Evolutionary conservation across 2,113 vertebrate species (phyloP).

Genomic region (Pleuronectes platessa): DNA sequence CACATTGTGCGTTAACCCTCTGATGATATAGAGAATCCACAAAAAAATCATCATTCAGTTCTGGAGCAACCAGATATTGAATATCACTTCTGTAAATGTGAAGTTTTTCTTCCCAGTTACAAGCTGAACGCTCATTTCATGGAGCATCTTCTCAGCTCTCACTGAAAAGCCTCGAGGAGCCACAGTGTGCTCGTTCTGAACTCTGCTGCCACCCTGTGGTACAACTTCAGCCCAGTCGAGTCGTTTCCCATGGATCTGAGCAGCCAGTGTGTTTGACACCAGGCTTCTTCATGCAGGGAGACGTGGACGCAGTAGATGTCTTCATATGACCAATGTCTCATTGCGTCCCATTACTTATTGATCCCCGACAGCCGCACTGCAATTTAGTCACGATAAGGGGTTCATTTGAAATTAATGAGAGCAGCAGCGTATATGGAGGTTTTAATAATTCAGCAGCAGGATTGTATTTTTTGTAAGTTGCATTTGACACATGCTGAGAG

Average conservation of each 20-base stretch:
- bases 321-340: conserved; percentile 41
- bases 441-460: conserved; percentile 67
- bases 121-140: no score
- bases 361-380: conserved; percentile 24
- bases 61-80: no score
- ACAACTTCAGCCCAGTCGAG: background rate
- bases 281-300: conserved; percentile 8
- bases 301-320: background rate
- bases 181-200: background rate
- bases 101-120: no score
- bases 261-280: conserved; percentile 7
- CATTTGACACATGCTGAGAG: conserved; percentile 47
- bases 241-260: background rate
- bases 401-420: conserved; percentile 66
- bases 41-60: no score
- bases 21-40: no score
- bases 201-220: conserved; percentile 70
- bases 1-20: no score
- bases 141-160: no score
- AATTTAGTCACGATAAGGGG: conserved; percentile 23
- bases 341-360: conserved; percentile 57
- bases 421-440: conserved; percentile 17
- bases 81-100: no score
- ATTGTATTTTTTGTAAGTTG: conserved; percentile 49
- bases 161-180: background rate